Conservation (phyloP, 2,888 invertebrate species). For the Chrysomela aeneicollis region DNA sequence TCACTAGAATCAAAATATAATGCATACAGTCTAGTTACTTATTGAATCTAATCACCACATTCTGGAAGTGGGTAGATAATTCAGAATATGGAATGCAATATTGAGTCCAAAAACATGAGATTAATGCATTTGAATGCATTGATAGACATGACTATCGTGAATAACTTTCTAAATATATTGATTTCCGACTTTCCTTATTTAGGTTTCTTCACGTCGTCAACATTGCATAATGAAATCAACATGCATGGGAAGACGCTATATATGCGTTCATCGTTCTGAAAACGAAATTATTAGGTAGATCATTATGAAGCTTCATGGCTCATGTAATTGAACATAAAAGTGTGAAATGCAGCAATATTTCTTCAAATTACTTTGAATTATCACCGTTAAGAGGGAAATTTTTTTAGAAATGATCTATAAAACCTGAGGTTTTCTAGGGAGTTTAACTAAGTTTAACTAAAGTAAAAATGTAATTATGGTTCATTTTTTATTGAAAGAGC, state of each 20-base stretch:
- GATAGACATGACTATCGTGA: not conserved
- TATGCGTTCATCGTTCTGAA: not conserved
- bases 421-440: too few species aligned
- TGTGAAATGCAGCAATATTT: not conserved
- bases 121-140: not conserved
- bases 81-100: not conserved
- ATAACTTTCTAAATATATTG: constrained; percentile 16
- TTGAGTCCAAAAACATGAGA: too few species aligned
- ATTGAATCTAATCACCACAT: too few species aligned
- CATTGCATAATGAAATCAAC: constrained; percentile 11
- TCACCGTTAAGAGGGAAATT: not conserved
- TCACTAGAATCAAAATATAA: too few species aligned
- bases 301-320: not conserved
- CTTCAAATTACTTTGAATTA: not conserved
- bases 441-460: too few species aligned
- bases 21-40: too few species aligned
- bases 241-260: not conserved
- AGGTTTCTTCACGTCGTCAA: not conserved
- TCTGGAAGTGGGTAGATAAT: not conserved
- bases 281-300: not conserved
- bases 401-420: too few species aligned
- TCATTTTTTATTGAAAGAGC: too few species aligned
- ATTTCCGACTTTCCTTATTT: constrained; percentile 17
- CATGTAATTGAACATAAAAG: not conserved
- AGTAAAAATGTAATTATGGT: too few species aligned